Conservation (phyloP, 1,140 invertebrate species). For the Caenorhabditis brenneri region DNA sequence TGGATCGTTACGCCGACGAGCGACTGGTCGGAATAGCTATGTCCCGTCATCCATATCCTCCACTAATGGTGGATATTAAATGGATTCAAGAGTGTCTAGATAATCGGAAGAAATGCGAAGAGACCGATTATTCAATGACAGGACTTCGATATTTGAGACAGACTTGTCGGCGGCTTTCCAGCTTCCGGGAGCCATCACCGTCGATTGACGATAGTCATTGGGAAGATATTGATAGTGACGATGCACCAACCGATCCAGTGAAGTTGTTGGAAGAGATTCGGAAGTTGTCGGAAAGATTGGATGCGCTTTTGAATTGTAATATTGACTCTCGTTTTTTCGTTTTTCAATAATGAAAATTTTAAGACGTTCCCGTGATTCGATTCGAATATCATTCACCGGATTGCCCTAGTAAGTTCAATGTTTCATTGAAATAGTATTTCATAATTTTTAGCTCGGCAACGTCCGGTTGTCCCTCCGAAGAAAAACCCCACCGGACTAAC, state of each 20-base stretch:
- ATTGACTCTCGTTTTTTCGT: not conserved
- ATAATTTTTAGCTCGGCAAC: conserved; percentile 5
- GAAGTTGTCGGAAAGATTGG: not conserved
- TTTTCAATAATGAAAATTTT: not conserved
- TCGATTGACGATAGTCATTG: not conserved
- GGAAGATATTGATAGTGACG: not conserved
- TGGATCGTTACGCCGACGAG: not conserved
- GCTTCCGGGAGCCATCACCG: not conserved
- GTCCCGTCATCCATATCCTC: not conserved
- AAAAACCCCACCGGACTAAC: not conserved
- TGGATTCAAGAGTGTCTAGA: not conserved
- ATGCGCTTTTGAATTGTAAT: not conserved
- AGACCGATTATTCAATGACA: not conserved
- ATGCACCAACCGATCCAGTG: not conserved
- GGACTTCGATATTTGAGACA: conserved; percentile 19
- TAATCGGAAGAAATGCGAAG: conserved; percentile 11
- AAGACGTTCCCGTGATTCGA: conserved; percentile 4
- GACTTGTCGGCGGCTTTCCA: not conserved
- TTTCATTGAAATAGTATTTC: not conserved
- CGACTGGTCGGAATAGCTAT: not conserved
- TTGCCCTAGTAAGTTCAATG: not conserved
- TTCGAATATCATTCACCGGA: conserved; percentile 15
- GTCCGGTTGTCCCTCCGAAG: not conserved
- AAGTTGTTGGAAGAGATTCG: conserved; percentile 15
- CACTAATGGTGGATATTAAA: not conserved